Base-by-base conservation (phyloP, 2,888 invertebrate species). In the Neoascia interrupta region DNA sequence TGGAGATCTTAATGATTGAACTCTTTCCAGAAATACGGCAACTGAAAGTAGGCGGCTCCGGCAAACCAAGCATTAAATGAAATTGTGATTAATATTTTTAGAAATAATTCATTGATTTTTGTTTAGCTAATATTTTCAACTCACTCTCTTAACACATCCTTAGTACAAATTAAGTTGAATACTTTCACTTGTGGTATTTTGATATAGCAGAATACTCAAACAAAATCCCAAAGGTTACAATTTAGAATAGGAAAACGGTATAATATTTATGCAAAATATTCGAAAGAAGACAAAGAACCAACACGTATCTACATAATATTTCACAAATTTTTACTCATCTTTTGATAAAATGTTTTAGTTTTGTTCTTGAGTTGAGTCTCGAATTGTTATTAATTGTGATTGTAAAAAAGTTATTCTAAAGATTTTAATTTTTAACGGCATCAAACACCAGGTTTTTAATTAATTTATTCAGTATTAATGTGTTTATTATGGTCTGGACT, bases 1-100 rank as follows among this genome's bases (percentile, higher is more conserved):
- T 94, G 81, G 93, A 93, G 87, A 88, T 93, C 49, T 88, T 93
- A 49, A 90, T 94, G 83, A 86, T 92, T 75, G 93, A 93, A 88
- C 90, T 93, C 82, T 94, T 93, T 86, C 93, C 93, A 11, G 93
- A 94, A 89, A 90, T 93, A 82, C 92, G 92, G 81, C 91, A 92
- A 81, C 90, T 88, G 2, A 87, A 88, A 81, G 82, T 86, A 19
- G 82, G 76, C 26, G 80, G 76, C 36, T 36, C 79, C 47, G 63
- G 21, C 13, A 79, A 79, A 34, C 37, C 56, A 23, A 68, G 53
- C 49, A 54, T 37, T 56, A 79, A 79, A 56, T 79, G 49, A 72
- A 66, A 61, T 54, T 79, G 66, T 79, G 72, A 79, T 79, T 58
- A 72, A 66, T 66, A 66, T 76, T 64, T 15, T 70, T 53, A 37